Conservation (phyloP, 2,797 vertebrate species). For the Delichon dasypus region DNA sequence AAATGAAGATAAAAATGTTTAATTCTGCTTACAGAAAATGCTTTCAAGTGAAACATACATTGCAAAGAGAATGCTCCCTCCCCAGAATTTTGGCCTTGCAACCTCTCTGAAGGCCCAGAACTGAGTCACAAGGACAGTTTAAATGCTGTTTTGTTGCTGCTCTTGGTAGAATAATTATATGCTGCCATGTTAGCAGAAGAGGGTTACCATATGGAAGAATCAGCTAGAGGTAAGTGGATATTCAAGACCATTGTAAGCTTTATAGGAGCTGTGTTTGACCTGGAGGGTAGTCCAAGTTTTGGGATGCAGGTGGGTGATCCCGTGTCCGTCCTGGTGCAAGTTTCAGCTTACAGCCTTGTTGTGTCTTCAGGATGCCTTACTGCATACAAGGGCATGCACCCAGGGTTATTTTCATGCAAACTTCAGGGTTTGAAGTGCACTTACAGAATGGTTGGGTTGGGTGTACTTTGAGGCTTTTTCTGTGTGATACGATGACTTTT, state of each 20-base stretch:
- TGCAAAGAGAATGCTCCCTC: background rate
- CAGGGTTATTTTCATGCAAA: background rate
- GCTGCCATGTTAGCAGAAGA: background rate
- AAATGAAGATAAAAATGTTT: conserved; percentile 31
- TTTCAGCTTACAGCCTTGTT: background rate
- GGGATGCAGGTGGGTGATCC: background rate
- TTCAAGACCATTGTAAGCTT: background rate
- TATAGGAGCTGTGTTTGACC: background rate
- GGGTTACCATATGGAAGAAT: background rate
- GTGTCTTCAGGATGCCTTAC: background rate
- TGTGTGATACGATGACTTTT: background rate
- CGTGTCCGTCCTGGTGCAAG: background rate
- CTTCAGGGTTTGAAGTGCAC: background rate
- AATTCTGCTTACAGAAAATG: conserved; percentile 11
- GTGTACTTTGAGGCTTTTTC: background rate
- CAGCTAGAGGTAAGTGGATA: background rate
- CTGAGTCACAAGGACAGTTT: background rate
- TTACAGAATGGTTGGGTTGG: background rate
- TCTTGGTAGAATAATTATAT: background rate
- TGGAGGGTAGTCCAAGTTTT: background rate
- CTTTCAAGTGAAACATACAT: background rate
- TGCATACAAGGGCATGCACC: background rate
- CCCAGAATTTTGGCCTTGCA: background rate
- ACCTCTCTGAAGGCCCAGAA: background rate
- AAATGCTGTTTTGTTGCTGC: background rate